Percentiles rank a stretch among this genome's conserved stretches.
phyloP scores from a whole-genome alignment of 2,797 vertebrate species.

The Sebastes glaucus region DNA sequence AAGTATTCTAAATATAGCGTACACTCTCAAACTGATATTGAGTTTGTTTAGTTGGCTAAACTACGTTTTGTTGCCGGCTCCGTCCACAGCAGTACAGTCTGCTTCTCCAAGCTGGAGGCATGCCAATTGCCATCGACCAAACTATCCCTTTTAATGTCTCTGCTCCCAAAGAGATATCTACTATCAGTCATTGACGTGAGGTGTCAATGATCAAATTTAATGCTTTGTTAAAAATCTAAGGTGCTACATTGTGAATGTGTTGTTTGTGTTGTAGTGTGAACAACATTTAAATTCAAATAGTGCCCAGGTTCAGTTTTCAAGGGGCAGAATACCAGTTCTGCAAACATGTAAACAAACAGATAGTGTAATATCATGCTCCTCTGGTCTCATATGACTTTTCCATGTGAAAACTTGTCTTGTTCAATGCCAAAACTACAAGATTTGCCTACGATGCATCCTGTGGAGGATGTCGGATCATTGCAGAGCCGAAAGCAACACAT shows the following conservation, averaged over 20 bases:
- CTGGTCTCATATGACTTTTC: background rate
- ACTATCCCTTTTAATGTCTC: background rate
- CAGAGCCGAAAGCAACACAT: background rate
- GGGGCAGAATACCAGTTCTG: background rate
- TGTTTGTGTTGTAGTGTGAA: background rate
- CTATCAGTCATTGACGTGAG: background rate
- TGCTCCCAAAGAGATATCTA: background rate
- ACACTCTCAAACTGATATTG: no score
- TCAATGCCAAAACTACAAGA: background rate
- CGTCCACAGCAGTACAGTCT: no score
- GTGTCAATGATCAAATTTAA: background rate
- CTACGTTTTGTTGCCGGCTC: no score
- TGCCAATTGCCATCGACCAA: no score
- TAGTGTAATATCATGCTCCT: background rate
- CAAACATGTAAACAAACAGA: background rate
- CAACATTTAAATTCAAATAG: no score
- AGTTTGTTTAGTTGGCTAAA: no score
- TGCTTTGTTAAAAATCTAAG: background rate
- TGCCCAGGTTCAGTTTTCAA: background rate
- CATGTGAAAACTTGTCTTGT: background rate
- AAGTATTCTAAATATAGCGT: no score
- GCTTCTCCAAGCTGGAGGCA: no score
- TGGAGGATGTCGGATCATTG: background rate
- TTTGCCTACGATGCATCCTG: background rate
- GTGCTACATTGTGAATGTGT: background rate